A percentile compares a stretch with the other conserved stretches of the same genome.
Evolutionary conservation across 2,113 vertebrate genomes (phyloP).

Genomic region (Chloroceryle aenea): DNA sequence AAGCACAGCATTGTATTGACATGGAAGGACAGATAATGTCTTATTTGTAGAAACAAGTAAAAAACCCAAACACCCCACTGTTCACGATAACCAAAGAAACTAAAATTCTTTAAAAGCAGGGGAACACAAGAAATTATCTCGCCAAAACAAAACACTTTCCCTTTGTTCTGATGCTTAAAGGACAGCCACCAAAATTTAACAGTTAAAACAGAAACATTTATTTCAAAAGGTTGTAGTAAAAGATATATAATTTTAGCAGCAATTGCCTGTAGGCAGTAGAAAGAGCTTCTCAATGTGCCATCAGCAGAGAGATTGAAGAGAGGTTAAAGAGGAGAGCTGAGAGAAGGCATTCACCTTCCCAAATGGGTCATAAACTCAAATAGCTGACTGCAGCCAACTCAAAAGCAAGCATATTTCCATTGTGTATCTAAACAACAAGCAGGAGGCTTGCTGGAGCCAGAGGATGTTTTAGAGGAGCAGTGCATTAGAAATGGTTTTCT

Average conservation of each 20-base stretch:
- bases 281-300: neutral
- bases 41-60: neutral
- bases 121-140: neutral
- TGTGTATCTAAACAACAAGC: neutral
- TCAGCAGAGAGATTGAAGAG: neutral
- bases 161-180: neutral
- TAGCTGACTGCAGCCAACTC: neutral
- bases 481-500: neutral
- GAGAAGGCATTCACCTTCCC: neutral
- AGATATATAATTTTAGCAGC: neutral
- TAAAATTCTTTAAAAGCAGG: neutral
- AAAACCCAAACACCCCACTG: neutral
- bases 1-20: neutral
- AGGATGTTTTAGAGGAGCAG: neutral
- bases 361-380: neutral
- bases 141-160: neutral
- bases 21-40: neutral
- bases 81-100: neutral
- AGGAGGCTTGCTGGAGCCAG: neutral
- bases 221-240: neutral
- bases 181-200: neutral
- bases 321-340: neutral
- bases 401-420: neutral
- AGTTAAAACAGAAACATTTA: neutral
- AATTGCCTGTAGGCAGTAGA: neutral